Evolutionary conservation across 2,113 vertebrate genomes (phyloP), one percentile per base, ranked within the genome.

Genomic region (Gallinago jamesoni): DNA sequence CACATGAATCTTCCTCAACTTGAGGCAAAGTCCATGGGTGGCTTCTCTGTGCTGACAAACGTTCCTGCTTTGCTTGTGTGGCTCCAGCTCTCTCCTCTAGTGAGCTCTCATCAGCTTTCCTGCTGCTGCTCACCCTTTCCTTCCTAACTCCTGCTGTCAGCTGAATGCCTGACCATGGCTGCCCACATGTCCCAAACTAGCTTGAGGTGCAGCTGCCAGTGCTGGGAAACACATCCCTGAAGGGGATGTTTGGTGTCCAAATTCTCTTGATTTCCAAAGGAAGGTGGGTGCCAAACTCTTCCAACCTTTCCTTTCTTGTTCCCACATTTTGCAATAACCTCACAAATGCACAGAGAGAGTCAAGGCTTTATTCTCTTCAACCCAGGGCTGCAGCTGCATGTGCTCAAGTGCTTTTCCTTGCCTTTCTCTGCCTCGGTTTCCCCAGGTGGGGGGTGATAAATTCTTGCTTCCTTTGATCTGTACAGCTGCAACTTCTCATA

Each of bases 321-420:
- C 59, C 33, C 7, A 12, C 30, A 31, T 31, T 24, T 35, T 50
- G 21, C 9, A 27, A 47, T 64, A 24, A 25, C 21, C 14, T 12
- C 6, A 7, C 27, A 52, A 18, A 24, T 59, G 33, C 1, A 0
- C 6, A 9, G 11, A 39, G 20, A 9, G 12, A 39, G 20, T 80
- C 68, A 14, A 8, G 56, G 4, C 41, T 63, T 25, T 41, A 21
- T 74, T 50, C 47, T 78, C 3, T 55, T 78, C 67, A 73, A 25
- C 57, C 17, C 37, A 55, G 30, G 22, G n/a, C 45, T 66, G 45
- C 73, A 67, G 45, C 62, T 68, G n/a, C 5, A 2, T 11, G 47
- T 19, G 25, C 39, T 56, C 2, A 0, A 14, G 69, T 1, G 2
- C 66, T 88, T 60, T 27, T 75, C 45, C 66, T 56, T 8, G 18